Evolutionary conservation across 2,888 invertebrate genomes (phyloP), one percentile per base, ranked within the genome.

Genomic region (Brachylomia viminalis): DNA sequence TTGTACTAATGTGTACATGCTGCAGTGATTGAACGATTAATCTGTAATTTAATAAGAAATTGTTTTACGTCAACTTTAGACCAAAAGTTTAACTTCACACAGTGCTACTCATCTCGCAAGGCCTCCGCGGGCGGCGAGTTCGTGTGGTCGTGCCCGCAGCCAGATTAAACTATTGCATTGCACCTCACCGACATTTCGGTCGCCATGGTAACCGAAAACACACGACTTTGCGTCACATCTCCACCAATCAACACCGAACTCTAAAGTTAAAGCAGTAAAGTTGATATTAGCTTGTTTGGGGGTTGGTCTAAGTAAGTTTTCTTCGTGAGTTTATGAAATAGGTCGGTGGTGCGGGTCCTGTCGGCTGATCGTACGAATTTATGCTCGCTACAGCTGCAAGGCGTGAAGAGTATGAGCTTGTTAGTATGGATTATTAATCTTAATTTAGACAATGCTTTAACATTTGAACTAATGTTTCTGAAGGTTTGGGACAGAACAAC

Each of bases 141-240:
- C 94, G 93, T 94, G 94, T 93, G 92, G 93, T 95, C 95, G 95
- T 95, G 95, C 94, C 92, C 91, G 89, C 89, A 92, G 91, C 88
- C 90, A 93, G 92, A 94, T 93, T 93, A 93, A 94, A 94, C 93
- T 95, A 94, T 95, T 95, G 94, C 94, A 93, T 94, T 93, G 94
- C 94, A 93, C 92, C 93, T 93, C 91, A 90, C 93, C 93, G 93
- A 93, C 92, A 92, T 95, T 94, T 93, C 92, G 91, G 95, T 95
- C 94, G 89, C 93, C 94, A 94, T 95, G 93, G 94, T 90, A 92
- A 95, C 95, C 92, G 89, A 94, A 93, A 94, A 90, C 91, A 92
- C 92, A 93, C 92, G 93, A 93, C 90, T 88, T 89, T 88, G 82
- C 82, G 73, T 62, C 79, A 80, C 68, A 75, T 52, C 47, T 62